Evolutionary conservation across 2,797 vertebrate species (phyloP).

Genomic region (Scolopax bukidnonensis): DNA sequence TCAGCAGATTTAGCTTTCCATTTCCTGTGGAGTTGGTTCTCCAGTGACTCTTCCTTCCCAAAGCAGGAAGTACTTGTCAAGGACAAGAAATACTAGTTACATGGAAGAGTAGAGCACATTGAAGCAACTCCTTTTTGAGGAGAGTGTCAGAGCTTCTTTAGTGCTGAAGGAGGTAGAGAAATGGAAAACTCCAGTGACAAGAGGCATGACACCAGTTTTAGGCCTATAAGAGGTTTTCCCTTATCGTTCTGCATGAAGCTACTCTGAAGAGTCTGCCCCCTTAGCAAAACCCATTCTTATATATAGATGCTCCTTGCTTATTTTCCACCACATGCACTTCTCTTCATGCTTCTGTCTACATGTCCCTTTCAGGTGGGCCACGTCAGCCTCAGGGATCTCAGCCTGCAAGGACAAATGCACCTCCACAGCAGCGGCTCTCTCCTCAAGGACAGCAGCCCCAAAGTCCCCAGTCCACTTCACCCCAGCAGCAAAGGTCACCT

Average conservation of each 20-base stretch:
- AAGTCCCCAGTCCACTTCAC: slow-evolving; percentile 82
- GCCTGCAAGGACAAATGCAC: slow-evolving; percentile 65
- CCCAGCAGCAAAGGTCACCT: slow-evolving; percentile 89
- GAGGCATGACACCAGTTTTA: not conserved
- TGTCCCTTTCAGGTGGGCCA: slow-evolving; percentile 81
- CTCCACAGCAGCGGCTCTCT: slow-evolving; percentile 80
- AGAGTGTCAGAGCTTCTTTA: not conserved
- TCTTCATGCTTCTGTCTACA: not conserved
- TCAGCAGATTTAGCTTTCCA: not conserved
- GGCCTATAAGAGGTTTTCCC: not conserved
- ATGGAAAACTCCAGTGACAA: not conserved
- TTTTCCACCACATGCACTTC: not conserved
- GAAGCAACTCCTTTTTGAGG: not conserved
- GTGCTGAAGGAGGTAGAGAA: not conserved
- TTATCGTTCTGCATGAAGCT: not conserved
- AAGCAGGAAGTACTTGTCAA: not conserved
- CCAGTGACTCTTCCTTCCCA: not conserved
- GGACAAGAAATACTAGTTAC: not conserved
- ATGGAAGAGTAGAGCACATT: not conserved
- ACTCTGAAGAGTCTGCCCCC: not conserved
- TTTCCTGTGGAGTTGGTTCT: not conserved
- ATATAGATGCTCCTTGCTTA: not conserved
- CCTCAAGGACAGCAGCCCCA: slow-evolving; percentile 83
- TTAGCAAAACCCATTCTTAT: not conserved
- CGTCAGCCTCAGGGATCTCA: slow-evolving; percentile 83